Base-by-base conservation (phyloP, 2,797 vertebrate genomes). In the Gymnocypris eckloni region DNA sequence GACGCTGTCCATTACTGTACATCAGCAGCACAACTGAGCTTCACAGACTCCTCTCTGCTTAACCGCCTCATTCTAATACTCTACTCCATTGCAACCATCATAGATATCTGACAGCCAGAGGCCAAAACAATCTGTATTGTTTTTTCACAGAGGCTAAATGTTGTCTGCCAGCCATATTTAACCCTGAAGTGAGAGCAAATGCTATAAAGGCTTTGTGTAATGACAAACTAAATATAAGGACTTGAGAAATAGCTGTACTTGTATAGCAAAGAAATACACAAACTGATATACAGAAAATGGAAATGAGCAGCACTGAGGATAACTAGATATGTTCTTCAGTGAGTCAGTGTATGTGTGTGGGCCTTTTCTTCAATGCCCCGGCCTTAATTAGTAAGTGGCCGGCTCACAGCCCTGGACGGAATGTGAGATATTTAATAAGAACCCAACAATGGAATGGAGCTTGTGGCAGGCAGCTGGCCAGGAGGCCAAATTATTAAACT, bases 401-500 rank as follows among this genome's bases (percentile, higher is more conserved):
- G 6, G 77, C 50, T 75, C 59, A n/a, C 69, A n/a, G 61, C 64
- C n/a, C 66, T 16, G 78, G 45, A 72, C 20, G 45, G 66, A 82
- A 82, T 75, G 79, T 41, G 66, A 84, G 87, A 61, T 66, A 84
- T 78, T 83, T 84, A 87, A 86, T 86, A 88, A 86, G 78, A 59
- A n/a, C 72, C 82, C 69, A 81, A 86, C 85, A 86, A 86, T 88
- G 59, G 79, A 76, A 66, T 81, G 80, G 2, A 3, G 66, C 78
- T 78, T 71, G 71, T 66, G 81, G 77, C 71, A 48, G 59, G 81
- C 81, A 81, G 33, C 25, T 0, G 81, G 67, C 76, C 76, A 69
- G 84, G 48, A 41, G 56, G 59, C 81, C 61, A 83, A 77, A 83
- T 84, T 84, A 83, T 83, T 86, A 67, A 86, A 69, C 69, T 76